phyloP scores from a whole-genome alignment of 2,888 invertebrate species.

The Drosophila macrothrix region DNA sequence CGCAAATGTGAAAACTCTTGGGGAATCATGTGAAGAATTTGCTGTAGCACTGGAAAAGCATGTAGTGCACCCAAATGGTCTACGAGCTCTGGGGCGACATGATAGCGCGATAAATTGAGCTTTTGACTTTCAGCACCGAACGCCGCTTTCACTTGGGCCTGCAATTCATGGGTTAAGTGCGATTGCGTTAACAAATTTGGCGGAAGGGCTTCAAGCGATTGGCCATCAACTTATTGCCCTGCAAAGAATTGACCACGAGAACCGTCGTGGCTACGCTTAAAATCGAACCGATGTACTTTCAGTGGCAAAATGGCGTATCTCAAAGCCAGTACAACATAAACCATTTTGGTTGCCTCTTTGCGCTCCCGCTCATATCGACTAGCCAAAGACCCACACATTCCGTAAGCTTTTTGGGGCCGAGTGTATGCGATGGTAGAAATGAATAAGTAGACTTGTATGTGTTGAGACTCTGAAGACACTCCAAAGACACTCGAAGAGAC shows the following conservation, averaged over 20 bases:
- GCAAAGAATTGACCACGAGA: neutral
- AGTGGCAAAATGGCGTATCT: constrained; percentile 2
- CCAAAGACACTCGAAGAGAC: no score
- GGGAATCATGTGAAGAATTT: neutral
- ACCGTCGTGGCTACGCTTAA: neutral
- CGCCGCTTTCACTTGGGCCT: neutral
- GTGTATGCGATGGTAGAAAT: no score
- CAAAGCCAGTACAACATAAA: neutral
- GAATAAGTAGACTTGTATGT: no score
- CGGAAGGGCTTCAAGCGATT: neutral
- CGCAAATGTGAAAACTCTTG: constrained; percentile 1
- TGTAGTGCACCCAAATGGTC: neutral
- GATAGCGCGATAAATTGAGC: neutral
- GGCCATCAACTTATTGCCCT: neutral
- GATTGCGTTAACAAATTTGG: neutral
- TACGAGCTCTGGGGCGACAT: neutral
- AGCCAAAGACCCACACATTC: neutral
- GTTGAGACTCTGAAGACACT: no score
- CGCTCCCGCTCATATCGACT: neutral
- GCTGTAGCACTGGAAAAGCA: neutral
- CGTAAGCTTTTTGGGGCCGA: neutral
- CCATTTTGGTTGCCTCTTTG: neutral
- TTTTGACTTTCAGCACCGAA: neutral
- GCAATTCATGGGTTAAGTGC: neutral
- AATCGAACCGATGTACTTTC: neutral